These are phyloP conservation scores for Hemicentrotus pulcherrimus DNA, from an alignment of 35 echinoderm and acorn worm species.

Conservation along the genomic window DNA sequence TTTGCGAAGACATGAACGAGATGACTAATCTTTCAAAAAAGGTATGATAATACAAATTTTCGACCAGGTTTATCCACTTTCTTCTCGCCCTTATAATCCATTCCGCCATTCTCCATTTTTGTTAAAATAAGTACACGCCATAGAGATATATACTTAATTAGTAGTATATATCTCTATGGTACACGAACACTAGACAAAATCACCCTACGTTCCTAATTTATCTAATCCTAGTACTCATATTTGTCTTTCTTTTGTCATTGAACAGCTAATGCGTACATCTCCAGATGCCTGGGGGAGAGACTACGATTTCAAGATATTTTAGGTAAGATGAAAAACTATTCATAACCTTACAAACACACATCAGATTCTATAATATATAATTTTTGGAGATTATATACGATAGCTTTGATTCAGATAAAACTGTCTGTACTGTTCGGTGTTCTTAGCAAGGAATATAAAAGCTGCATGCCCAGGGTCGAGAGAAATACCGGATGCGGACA, in stretches of 20 bases:
- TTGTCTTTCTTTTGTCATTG: constrained; percentile 24
- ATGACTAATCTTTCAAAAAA: no score
- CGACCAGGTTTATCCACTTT: no score
- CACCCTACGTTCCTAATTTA: no score
- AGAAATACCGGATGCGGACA: neutral
- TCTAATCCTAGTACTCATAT: neutral
- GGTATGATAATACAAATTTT: no score
- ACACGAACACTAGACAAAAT: no score
- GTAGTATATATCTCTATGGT: no score
- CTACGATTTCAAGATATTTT: constrained; percentile 82
- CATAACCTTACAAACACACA: neutral
- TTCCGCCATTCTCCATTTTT: no score
- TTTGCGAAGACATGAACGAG: no score
- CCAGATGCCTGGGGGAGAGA: constrained; percentile 84
- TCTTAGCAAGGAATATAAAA: neutral
- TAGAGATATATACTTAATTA: no score
- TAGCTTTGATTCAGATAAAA: neutral
- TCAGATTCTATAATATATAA: neutral
- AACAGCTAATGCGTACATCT: constrained; percentile 86
- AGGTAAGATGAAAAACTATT: constrained; percentile 60
- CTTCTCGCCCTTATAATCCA: no score
- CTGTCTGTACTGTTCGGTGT: neutral
- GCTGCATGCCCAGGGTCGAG: neutral
- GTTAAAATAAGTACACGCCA: no score
- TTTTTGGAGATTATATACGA: neutral